Evolutionary conservation across 1,140 invertebrate species (phyloP).

Genomic region (Drosophila dunni): DNA sequence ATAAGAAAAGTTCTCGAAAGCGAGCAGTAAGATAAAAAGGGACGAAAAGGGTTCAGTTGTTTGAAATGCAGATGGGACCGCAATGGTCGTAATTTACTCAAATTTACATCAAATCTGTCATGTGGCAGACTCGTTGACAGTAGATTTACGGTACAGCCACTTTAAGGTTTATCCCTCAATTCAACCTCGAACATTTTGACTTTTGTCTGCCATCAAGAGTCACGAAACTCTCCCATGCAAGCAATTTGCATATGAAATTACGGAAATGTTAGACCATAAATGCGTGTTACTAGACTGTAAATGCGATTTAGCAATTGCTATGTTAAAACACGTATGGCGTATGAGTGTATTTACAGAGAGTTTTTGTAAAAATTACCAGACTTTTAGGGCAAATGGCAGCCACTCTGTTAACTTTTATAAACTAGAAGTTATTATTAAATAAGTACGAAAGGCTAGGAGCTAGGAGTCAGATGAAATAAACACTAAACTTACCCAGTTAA

Average conservation of each 20-base stretch:
- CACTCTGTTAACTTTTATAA: too few species aligned
- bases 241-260: conserved; percentile 40
- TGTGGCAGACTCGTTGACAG: neutral
- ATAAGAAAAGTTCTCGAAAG: conserved; percentile 60
- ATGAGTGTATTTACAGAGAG: conserved; percentile 20
- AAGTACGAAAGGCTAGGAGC: too few species aligned
- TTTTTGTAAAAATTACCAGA: too few species aligned
- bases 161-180: conserved; percentile 17
- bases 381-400: too few species aligned
- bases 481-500: too few species aligned
- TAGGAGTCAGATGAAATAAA: too few species aligned
- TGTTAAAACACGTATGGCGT: conserved; percentile 16
- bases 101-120: conserved; percentile 57
- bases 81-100: conserved; percentile 51
- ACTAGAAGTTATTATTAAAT: too few species aligned
- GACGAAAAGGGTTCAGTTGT: conserved; percentile 37
- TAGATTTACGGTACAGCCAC: conserved; percentile 8
- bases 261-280: conserved; percentile 37
- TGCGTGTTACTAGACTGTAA: conserved; percentile 24
- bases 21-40: conserved; percentile 12
- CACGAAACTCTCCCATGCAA: conserved; percentile 6
- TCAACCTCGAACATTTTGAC: neutral
- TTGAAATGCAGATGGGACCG: conserved; percentile 60
- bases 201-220: conserved; percentile 2
- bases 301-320: conserved; percentile 36